Base-by-base conservation (phyloP, 2,113 vertebrate species). In the Labeo rohita region DNA sequence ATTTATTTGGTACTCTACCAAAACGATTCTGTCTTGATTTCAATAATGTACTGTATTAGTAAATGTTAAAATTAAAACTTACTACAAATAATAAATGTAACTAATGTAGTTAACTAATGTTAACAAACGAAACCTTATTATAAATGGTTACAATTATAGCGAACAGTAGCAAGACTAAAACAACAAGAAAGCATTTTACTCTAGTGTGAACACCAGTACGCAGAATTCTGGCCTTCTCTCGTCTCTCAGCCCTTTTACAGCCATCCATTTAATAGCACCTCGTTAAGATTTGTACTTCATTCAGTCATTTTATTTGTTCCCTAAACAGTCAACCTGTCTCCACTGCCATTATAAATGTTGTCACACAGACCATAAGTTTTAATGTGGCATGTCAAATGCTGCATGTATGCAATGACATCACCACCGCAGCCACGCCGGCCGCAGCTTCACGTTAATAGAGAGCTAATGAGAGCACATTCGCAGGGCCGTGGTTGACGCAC, bases 351-450 rank as follows among this genome's bases (percentile, higher is more conserved):
- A 50, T 50, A 68, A 52, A 50, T 18, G 63, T 82, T 50, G 80
- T 82, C 63, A 16, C 50, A 84, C 7, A 8, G 52, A 23, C 82
- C 66, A 56, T 73, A 47, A 84, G 52, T 21, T 45, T 84, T 73
- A 73, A 83, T 72, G 28, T 83, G 66, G 63, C 81, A 43, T 83
- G 80, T 72, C 50, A 9, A 73, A 56, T 59, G 34, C 78, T 63
- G 49, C 73, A 85, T 80, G 74, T 63, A 52, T 61, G 72, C 18
- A 16, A 28, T 56, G 28, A 79, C 36, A 83, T 76, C 78, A 72
- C n/a, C 63, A 72, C 12, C 47, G 50, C 66, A 80, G 50, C 66
- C 80, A 54, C 43, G 28, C 43, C 15, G 52, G 5, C 77, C 21
- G 52, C 52, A 79, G 21, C 82, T 73, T 59, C 66, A 56, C 21